Evolutionary conservation across 1,140 invertebrate species (phyloP).

Genomic region (Luehdorfia chinensis): DNA sequence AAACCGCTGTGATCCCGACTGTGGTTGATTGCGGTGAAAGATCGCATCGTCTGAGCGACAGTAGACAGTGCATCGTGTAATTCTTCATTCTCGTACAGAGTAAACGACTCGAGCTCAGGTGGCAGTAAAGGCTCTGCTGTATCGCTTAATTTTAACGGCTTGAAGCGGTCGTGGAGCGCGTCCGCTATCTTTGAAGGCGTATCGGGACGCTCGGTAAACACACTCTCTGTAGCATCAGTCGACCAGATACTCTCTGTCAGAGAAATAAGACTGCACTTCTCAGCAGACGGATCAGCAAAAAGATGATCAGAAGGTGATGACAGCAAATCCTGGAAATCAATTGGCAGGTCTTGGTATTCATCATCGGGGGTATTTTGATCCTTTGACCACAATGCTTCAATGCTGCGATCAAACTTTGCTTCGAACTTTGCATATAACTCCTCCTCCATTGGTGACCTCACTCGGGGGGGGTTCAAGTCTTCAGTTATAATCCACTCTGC

Average conservation of each 20-base stretch:
- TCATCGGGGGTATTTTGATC: slow-evolving; percentile 71
- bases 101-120: slow-evolving; percentile 43
- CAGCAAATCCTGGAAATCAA: slow-evolving; percentile 78
- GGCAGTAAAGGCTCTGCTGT: slow-evolving; percentile 33
- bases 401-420: slow-evolving; percentile 81
- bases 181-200: slow-evolving; percentile 45
- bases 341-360: slow-evolving; percentile 77
- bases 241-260: slow-evolving; percentile 66
- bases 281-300: slow-evolving; percentile 58
- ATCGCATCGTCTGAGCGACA: slow-evolving; percentile 63
- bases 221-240: slow-evolving; percentile 36
- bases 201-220: slow-evolving; percentile 31
- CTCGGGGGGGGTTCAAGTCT: slow-evolving; percentile 44
- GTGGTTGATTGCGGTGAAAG: slow-evolving; percentile 77
- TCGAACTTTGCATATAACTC: slow-evolving; percentile 80
- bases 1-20: slow-evolving; percentile 78
- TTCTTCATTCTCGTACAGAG: slow-evolving; percentile 52
- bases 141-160: slow-evolving; percentile 58
- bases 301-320: slow-evolving; percentile 75
- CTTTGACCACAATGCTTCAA: slow-evolving; percentile 81
- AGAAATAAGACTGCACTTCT: slow-evolving; percentile 56
- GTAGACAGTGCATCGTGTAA: slow-evolving; percentile 54
- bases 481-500: slow-evolving; percentile 60
- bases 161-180: slow-evolving; percentile 57
- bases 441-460: slow-evolving; percentile 67